Conservation (phyloP, 2,113 vertebrate species). For the Aix galericulata region DNA sequence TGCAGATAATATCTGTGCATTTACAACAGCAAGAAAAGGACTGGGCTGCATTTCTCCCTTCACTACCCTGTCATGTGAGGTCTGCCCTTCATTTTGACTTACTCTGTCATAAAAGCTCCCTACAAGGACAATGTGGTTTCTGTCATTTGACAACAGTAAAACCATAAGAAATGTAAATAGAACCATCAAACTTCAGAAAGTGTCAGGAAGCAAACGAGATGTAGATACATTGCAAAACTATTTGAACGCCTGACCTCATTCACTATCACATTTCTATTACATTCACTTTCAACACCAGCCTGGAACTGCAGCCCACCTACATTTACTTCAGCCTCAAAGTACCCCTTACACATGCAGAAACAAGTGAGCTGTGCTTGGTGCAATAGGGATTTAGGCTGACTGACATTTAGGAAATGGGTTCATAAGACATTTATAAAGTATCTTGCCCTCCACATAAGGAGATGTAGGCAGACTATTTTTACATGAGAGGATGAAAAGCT, state of each 20-base stretch:
- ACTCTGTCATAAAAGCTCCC: background rate
- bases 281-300: background rate
- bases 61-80: accelerated
- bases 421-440: background rate
- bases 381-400: background rate
- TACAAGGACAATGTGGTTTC: background rate
- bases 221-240: background rate
- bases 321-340: background rate
- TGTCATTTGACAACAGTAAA: background rate
- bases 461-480: background rate
- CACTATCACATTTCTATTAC: background rate
- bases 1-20: background rate
- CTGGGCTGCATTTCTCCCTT: accelerated
- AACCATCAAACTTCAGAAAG: background rate
- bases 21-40: background rate
- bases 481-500: background rate
- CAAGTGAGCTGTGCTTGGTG: background rate
- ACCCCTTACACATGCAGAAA: background rate
- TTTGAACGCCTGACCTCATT: background rate
- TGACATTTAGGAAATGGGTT: background rate
- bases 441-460: background rate
- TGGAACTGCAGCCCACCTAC: background rate
- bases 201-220: background rate
- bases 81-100: background rate
- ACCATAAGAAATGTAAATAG: background rate